Base-by-base conservation (phyloP, 2,113 vertebrate species). In the Nerophis lumbriciformis region DNA sequence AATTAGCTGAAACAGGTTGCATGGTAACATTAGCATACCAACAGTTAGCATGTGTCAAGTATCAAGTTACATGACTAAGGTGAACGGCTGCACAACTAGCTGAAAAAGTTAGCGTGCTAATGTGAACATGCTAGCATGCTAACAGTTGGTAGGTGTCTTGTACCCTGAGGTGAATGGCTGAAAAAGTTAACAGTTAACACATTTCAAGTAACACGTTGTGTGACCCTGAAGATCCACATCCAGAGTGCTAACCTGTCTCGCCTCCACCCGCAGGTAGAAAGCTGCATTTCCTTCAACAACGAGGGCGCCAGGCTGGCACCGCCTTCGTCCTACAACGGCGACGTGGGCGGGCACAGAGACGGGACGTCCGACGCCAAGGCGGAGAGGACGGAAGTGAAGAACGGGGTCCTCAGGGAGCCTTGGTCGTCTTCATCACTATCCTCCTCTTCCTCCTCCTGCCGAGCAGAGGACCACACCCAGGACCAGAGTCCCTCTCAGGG, bases 271-370 rank as follows among this genome's bases (percentile, higher is more conserved):
- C 85, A 97, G 94, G 92, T 89, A 50, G 93, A 94, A 60, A 92
- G 88, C 87, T 89, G 87, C 5, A 76, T 91, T 28, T 28, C 28
- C 2, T 28, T 28, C 28, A 28, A 28, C 75, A 93, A 91, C 84
- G 92, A 94, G 0, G 85, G 88, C 11, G 75, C 88, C 63, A 90
- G 3, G 78, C 88, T 78, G 83, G 72, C 91, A 5, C 81, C 88
- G 56, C 90, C 90, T 58, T 90, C 88, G 60, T 82, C 93, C 85
- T 92, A 92, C 87, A 98, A 98, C 11, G 95, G 96, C 61, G 92
- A 94, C n/a, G 51, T 74, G 63, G 83, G 73, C 61, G 63, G 77
- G 56, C 77, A 83, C 87, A 78, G 79, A 59, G 82, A 83, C 72
- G 77, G 83, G 77, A 83, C 80, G 48, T 66, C 72, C 1, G 77